Evolutionary conservation across 2,888 invertebrate species (phyloP), one percentile per base, ranked within the genome.

Genomic region (Elgonia sp.): DNA sequence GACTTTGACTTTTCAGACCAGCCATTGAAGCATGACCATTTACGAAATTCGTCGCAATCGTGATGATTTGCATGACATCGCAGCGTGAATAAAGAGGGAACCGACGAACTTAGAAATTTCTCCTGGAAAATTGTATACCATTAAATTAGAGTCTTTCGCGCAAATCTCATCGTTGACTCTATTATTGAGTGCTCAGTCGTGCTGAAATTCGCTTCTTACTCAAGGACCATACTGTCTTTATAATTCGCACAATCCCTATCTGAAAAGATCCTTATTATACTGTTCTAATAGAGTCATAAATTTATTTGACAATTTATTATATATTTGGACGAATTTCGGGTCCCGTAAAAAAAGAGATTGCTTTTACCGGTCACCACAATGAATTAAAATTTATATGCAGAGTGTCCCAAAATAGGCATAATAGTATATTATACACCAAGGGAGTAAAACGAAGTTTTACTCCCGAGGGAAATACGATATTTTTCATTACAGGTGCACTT

Each of bases 101-200:
- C 75, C 72, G 86, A 70, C 46, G 75, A 81, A 65, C 50, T 57
- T 69, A 87, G 67, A 90, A 91, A 88, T 93, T 92, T 92, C 91
- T 89, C 91, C 37, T 82, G 75, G 89, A 91, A 91, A 82, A 91
- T 91, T 89, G 89, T 85, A 86, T 92, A 81, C 60, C 77, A 89
- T 91, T 90, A 92, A 84, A 88, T 79, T 77, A 87, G 40, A 69
- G 63, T 88, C 84, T 77, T 83, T 84, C 81, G 67, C 70, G 63
- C 53, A 67, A 67, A 77, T 77, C 77, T 70, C 77, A 65, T 73
- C 76, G 77, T 77, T 77, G 29, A 83, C 55, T 65, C 86, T 87
- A 83, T 92, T 88, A 90, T 91, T 90, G 73, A 69, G 40, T 89
- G 88, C 82, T 90, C 91, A 81, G 75, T 89, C 89, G 89, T 89